Evolutionary conservation across 2,888 invertebrate genomes (phyloP).

Genomic region (Marasmarcha lunaedactyla): DNA sequence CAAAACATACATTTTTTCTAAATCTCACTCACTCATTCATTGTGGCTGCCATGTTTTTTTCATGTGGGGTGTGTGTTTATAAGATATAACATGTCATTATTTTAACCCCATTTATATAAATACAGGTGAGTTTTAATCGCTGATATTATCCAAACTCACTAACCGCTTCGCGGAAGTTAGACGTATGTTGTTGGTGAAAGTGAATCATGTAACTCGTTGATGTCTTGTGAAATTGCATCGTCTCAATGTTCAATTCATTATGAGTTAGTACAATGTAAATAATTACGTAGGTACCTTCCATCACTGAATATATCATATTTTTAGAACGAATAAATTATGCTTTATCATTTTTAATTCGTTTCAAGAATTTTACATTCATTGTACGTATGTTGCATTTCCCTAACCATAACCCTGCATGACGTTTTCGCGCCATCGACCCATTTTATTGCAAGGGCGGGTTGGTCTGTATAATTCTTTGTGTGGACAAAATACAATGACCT

Average conservation of each 20-base stretch:
- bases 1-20: slow-evolving; percentile 37
- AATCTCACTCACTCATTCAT: slow-evolving; percentile 54
- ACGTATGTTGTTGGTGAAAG: slow-evolving; percentile 58
- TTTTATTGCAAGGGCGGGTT: slow-evolving; percentile 51
- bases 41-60: slow-evolving; percentile 82
- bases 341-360: too few relatives aligned
- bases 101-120: slow-evolving; percentile 55
- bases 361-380: slow-evolving; percentile 10
- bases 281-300: slow-evolving; percentile 21
- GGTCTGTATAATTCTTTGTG: slow-evolving; percentile 47
- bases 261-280: slow-evolving; percentile 34
- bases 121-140: slow-evolving; percentile 49
- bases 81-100: slow-evolving; percentile 55
- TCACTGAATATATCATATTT: too few relatives aligned
- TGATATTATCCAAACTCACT: slow-evolving; percentile 23
- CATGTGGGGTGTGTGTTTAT: slow-evolving; percentile 75
- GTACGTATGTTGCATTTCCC: slow-evolving; percentile 6
- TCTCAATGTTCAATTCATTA: slow-evolving; percentile 26
- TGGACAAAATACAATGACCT: slow-evolving; percentile 20
- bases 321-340: too few relatives aligned
- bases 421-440: slow-evolving; percentile 70
- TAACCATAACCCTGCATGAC: slow-evolving; percentile 32
- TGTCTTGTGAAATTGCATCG: slow-evolving; percentile 66
- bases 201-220: slow-evolving; percentile 66
- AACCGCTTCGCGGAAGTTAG: slow-evolving; percentile 41